phyloP scores from a whole-genome alignment of 2,113 vertebrate species.

The Anas platyrhynchos region DNA sequence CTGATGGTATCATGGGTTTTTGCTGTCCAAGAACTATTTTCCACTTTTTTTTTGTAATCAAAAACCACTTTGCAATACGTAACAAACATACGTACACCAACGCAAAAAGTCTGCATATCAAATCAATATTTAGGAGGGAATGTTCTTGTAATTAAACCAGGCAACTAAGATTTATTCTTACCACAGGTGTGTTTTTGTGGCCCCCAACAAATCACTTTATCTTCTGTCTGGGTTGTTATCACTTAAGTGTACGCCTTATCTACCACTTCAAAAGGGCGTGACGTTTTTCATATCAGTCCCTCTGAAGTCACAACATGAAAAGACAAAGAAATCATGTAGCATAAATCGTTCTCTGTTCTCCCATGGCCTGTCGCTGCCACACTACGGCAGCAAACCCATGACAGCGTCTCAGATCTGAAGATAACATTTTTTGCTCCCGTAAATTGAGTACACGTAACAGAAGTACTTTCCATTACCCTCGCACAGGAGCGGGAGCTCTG shows the following conservation, averaged over 20 bases:
- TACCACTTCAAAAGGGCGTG: slow-evolving; percentile 37
- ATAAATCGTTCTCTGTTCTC: neutral
- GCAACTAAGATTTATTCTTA: neutral
- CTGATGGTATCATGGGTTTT: neutral
- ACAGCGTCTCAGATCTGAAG: neutral
- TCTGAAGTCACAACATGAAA: slow-evolving; percentile 11
- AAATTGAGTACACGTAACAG: neutral
- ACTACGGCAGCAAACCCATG: neutral
- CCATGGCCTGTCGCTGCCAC: neutral
- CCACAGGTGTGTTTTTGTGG: slow-evolving; percentile 22
- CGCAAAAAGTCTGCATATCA: neutral
- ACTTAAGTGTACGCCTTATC: neutral
- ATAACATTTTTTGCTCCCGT: neutral
- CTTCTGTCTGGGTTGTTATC: slow-evolving; percentile 37
- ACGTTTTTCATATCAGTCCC: slow-evolving; percentile 6
- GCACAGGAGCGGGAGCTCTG: neutral
- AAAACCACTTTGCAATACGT: slow-evolving; percentile 20
- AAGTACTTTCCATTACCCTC: neutral
- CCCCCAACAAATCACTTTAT: slow-evolving; percentile 20
- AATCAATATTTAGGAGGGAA: neutral
- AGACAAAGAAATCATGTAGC: slow-evolving; percentile 1
- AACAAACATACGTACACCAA: neutral
- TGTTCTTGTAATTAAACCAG: neutral
- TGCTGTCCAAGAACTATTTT: neutral
- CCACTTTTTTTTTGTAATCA: neutral